Evolutionary conservation across 2,113 vertebrate species (phyloP).

Genomic region (Rutilus rutilus): DNA sequence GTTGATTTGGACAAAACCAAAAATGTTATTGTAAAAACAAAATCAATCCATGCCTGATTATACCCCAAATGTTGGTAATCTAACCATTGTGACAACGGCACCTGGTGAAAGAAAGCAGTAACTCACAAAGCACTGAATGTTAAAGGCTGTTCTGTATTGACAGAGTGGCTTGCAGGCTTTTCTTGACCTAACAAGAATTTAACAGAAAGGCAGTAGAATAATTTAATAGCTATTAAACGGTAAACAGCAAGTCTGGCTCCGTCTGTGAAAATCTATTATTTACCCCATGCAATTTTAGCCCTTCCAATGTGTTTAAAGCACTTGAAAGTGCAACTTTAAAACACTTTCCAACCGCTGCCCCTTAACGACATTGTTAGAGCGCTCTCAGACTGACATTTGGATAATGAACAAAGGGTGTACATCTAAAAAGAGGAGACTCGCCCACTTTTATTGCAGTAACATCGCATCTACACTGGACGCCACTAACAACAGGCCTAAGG

Average conservation of each 20-base stretch:
- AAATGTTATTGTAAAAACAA: not conserved
- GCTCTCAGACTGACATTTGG: conserved; percentile 50
- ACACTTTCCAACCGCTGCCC: conserved; percentile 35
- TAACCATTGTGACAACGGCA: too few species aligned
- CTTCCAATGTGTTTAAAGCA: conserved; percentile 51
- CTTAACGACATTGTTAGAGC: conserved; percentile 48
- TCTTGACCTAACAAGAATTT: not conserved
- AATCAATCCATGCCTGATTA: not conserved
- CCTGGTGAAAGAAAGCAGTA: not conserved
- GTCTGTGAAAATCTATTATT: conserved; percentile 40
- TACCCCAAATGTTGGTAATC: not conserved
- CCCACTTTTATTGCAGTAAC: not conserved
- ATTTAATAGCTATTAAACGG: conserved; percentile 42
- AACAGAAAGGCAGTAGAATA: conserved; percentile 3
- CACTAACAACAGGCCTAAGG: not conserved
- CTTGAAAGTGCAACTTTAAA: conserved; percentile 47
- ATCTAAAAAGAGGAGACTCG: conserved; percentile 7
- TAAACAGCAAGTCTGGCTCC: conserved; percentile 41
- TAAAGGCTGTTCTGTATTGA: conserved; percentile 12
- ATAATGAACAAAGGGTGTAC: conserved; percentile 55
- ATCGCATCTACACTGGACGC: not conserved
- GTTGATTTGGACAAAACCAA: not conserved
- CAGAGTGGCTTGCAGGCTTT: conserved; percentile 2
- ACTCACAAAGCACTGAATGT: not conserved
- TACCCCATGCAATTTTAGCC: conserved; percentile 36